Percentiles rank a stretch among this genome's conserved stretches.
Conservation (phyloP, 1,140 invertebrate genomes). For the Euwallacea similis region DNA sequence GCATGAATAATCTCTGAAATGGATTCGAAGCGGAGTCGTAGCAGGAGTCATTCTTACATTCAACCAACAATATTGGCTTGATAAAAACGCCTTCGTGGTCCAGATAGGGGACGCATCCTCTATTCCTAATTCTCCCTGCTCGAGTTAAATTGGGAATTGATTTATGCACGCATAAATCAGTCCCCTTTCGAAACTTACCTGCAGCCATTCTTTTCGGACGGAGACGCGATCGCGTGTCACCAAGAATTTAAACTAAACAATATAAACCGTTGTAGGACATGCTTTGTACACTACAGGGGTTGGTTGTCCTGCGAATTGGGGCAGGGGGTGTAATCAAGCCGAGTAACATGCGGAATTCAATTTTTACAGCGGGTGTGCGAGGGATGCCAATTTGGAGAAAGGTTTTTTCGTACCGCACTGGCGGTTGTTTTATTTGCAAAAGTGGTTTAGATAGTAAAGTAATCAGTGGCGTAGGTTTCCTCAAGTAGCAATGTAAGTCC, state of each 20-base stretch:
- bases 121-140: slow-evolving; percentile 52
- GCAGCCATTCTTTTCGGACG: neutral
- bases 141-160: neutral
- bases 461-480: too few relatives aligned
- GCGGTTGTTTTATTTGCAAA: too few relatives aligned
- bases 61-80: slow-evolving; percentile 53
- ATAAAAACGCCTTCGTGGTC: slow-evolving; percentile 59
- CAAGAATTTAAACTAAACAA: neutral
- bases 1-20: slow-evolving; percentile 61
- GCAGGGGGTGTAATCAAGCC: neutral
- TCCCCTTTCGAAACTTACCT: neutral
- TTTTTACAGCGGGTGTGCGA: neutral
- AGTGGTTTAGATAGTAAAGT: too few relatives aligned
- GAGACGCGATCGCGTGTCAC: neutral
- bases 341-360: neutral
- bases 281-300: neutral
- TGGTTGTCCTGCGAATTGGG: neutral
- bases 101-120: slow-evolving; percentile 59
- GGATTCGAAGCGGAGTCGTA: slow-evolving; percentile 43
- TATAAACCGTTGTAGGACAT: slow-evolving; percentile 2
- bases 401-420: too few relatives aligned
- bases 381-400: too few relatives aligned
- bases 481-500: too few relatives aligned
- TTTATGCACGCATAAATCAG: neutral
- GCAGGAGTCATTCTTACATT: slow-evolving; percentile 49